Conservation (phyloP, 2,113 vertebrate genomes). For the Fregata magnificens region DNA sequence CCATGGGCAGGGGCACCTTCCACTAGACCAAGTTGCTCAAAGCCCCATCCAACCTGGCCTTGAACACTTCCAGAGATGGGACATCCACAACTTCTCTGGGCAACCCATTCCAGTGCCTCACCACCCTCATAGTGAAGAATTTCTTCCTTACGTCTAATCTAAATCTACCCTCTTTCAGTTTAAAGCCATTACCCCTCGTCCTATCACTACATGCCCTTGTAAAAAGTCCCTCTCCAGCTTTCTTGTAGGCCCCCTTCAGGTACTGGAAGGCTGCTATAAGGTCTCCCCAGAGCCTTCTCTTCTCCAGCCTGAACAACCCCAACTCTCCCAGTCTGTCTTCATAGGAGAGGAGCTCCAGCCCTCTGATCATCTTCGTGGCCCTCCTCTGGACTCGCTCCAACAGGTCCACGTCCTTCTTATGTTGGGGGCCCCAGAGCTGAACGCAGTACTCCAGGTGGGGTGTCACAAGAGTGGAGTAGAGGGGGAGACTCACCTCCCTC, state of each 20-base stretch:
- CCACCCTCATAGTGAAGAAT: not conserved
- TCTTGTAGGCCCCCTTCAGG: not conserved
- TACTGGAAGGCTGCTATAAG: not conserved
- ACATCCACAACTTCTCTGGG: not conserved
- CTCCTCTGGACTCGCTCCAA: not conserved
- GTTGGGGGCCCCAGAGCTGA: not conserved
- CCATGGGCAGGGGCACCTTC: not conserved
- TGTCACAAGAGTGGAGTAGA: not conserved
- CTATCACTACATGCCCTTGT: not conserved
- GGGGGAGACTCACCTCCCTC: not conserved
- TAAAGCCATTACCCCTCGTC: not conserved
- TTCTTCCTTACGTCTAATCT: not conserved
- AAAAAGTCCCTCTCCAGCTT: not conserved
- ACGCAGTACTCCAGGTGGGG: not conserved
- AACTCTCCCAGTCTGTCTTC: not conserved
- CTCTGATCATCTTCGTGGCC: not conserved
- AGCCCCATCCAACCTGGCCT: not conserved
- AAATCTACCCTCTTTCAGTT: not conserved
- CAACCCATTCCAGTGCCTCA: not conserved
- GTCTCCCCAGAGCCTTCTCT: not conserved
- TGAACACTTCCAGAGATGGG: not conserved
- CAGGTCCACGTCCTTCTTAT: not conserved
- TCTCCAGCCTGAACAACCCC: not conserved
- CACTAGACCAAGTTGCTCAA: not conserved
- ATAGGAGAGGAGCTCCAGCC: not conserved